These are phyloP conservation scores for Sphaeramia orbicularis DNA, from an alignment of 2,797 vertebrate species.

Conservation along the genomic window DNA sequence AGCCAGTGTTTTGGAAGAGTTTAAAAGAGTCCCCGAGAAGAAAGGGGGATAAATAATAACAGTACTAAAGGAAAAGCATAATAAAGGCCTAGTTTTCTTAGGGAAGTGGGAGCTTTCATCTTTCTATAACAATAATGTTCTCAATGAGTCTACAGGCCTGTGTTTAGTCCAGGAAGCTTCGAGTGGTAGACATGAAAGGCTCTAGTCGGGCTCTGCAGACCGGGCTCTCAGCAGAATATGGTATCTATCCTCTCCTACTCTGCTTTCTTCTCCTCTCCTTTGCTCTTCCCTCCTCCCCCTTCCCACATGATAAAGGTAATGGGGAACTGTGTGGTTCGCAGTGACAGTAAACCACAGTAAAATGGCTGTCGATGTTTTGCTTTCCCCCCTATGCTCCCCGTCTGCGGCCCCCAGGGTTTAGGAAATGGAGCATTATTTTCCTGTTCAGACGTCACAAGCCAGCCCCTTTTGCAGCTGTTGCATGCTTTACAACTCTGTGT, in stretches of 20 bases:
- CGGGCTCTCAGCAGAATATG: conserved; percentile 66
- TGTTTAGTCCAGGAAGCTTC: conserved; percentile 80
- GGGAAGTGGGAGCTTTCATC: conserved; percentile 83
- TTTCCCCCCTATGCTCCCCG: conserved; percentile 26
- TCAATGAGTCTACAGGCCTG: conserved; percentile 80
- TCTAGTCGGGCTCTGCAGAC: conserved; percentile 51
- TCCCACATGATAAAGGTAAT: conserved; percentile 71
- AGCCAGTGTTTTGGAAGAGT: conserved; percentile 82
- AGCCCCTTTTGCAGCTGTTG: conserved; percentile 92
- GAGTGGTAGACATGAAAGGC: conserved; percentile 84
- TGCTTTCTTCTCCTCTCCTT: conserved; percentile 55
- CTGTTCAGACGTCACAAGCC: conserved; percentile 81
- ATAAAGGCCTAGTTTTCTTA: conserved; percentile 82
- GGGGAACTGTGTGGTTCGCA: conserved; percentile 54
- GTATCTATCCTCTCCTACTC: conserved; percentile 61
- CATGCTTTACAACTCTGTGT: conserved; percentile 82
- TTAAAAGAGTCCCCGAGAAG: conserved; percentile 83
- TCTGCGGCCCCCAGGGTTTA: conserved; percentile 76
- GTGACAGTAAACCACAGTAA: conserved; percentile 70
- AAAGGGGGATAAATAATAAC: conserved; percentile 82
- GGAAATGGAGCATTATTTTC: conserved; percentile 86
- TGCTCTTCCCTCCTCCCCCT: conserved; percentile 33
- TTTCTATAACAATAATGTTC: conserved; percentile 84
- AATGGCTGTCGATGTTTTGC: conserved; percentile 71
- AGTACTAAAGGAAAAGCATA: conserved; percentile 79